Percentiles rank a stretch among this genome's conserved stretches.
Evolutionary conservation across 2,113 vertebrate genomes (phyloP).

Genomic region (Seriola aureovittata): DNA sequence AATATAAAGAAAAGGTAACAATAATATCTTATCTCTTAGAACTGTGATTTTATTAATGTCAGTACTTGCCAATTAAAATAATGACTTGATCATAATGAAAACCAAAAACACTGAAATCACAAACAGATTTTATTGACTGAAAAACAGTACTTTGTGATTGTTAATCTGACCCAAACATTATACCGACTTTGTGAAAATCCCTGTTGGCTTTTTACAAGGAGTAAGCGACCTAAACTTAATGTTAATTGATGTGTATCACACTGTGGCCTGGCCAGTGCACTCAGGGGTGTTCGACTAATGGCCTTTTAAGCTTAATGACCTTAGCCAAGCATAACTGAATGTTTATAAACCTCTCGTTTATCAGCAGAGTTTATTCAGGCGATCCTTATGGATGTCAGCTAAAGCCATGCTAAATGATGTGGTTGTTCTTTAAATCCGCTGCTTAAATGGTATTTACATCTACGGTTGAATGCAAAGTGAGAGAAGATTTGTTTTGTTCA

Average conservation of each 20-base stretch:
- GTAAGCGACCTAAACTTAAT: slow-evolving; percentile 39
- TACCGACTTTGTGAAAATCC: slow-evolving; percentile 23
- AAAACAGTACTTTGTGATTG: background rate
- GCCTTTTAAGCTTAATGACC: slow-evolving; percentile 74
- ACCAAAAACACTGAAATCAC: too few species aligned
- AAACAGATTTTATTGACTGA: background rate
- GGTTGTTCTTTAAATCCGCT: slow-evolving; percentile 59
- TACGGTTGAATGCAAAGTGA: slow-evolving; percentile 47
- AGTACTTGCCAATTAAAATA: too few species aligned
- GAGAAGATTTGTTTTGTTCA: slow-evolving; percentile 35
- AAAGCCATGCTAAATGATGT: slow-evolving; percentile 65
- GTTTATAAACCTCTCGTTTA: slow-evolving; percentile 71
- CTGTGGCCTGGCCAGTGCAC: slow-evolving; percentile 41
- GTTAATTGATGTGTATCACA: slow-evolving; percentile 50
- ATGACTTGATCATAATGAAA: too few species aligned
- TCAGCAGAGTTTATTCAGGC: slow-evolving; percentile 62
- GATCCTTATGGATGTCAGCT: slow-evolving; percentile 59
- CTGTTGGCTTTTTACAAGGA: slow-evolving; percentile 26
- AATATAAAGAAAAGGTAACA: too few species aligned
- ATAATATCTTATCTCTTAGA: too few species aligned
- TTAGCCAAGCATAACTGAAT: slow-evolving; percentile 64
- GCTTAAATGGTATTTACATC: slow-evolving; percentile 50
- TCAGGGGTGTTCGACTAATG: slow-evolving; percentile 64
- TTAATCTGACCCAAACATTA: background rate
- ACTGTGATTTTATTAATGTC: too few species aligned